phyloP scores from a whole-genome alignment of 2,888 invertebrate genomes.

The Protonemura montana region DNA sequence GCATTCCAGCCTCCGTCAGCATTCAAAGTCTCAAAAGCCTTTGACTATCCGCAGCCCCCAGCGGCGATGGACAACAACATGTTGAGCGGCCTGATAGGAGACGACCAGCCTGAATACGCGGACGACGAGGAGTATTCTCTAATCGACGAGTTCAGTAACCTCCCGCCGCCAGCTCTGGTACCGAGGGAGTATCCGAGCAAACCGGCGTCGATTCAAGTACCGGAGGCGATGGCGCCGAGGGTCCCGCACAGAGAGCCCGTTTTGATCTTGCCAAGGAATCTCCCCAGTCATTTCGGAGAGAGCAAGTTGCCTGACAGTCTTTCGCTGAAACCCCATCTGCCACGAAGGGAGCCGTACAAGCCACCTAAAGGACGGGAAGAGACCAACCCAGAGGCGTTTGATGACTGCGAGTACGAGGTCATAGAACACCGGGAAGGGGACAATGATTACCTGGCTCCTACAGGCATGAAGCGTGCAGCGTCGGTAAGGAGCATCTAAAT shows the following conservation, averaged over 20 bases:
- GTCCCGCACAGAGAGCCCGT: not conserved
- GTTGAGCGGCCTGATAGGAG: not conserved
- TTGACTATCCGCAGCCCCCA: not conserved
- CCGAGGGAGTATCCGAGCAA: not conserved
- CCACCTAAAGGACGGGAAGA: too few species aligned
- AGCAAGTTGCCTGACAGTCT: not conserved
- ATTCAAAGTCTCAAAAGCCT: too few species aligned
- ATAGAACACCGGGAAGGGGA: not conserved
- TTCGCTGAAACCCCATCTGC: not conserved
- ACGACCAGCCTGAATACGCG: not conserved
- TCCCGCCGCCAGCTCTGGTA: not conserved
- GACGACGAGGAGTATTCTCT: slow-evolving; percentile 20
- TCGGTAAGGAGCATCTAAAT: too few species aligned
- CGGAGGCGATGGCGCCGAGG: not conserved
- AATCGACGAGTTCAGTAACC: not conserved
- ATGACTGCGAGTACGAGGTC: slow-evolving; percentile 15
- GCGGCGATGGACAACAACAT: not conserved
- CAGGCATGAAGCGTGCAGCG: too few species aligned
- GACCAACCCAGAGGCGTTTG: not conserved
- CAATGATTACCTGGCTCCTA: not conserved
- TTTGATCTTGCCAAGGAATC: not conserved
- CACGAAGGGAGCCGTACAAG: not conserved
- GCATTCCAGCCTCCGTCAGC: not conserved
- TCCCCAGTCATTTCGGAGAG: not conserved
- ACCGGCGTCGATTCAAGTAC: not conserved